phyloP scores from a whole-genome alignment of 2,113 vertebrate species.

The Polyodon spathula region DNA sequence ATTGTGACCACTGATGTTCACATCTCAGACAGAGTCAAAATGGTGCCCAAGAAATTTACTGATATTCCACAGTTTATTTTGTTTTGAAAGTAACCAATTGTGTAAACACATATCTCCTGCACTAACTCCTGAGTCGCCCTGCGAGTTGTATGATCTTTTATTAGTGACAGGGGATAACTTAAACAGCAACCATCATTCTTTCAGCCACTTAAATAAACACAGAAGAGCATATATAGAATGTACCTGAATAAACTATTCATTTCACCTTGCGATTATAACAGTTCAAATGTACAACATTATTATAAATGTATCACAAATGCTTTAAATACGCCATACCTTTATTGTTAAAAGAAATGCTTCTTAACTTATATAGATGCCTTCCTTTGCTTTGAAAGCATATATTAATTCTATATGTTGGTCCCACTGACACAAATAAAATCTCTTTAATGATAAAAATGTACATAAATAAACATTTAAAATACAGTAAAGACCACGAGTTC shows the following conservation, averaged over 20 bases:
- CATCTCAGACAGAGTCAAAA: no score
- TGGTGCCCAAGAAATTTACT: no score
- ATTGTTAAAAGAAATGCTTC: background rate
- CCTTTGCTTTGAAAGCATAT: slow-evolving; percentile 1
- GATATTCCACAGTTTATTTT: no score
- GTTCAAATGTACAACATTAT: slow-evolving; percentile 11
- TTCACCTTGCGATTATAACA: background rate
- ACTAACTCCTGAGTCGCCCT: no score
- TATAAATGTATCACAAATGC: background rate
- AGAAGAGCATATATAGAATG: no score
- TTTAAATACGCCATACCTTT: background rate
- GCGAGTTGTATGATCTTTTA: no score
- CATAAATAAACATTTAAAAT: slow-evolving; percentile 13
- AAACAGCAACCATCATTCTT: no score
- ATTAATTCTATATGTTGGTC: slow-evolving; percentile 12
- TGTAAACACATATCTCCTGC: no score
- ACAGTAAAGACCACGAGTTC: slow-evolving; percentile 1
- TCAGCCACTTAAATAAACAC: no score
- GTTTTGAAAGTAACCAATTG: no score
- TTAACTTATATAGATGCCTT: slow-evolving; percentile 2
- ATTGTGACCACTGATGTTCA: no score
- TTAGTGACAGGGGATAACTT: no score
- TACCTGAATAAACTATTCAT: background rate
- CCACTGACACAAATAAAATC: slow-evolving; percentile 13
- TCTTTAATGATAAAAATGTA: slow-evolving; percentile 18